Evolutionary conservation across 1,140 invertebrate genomes (phyloP).

Genomic region (Eciton burchellii): DNA sequence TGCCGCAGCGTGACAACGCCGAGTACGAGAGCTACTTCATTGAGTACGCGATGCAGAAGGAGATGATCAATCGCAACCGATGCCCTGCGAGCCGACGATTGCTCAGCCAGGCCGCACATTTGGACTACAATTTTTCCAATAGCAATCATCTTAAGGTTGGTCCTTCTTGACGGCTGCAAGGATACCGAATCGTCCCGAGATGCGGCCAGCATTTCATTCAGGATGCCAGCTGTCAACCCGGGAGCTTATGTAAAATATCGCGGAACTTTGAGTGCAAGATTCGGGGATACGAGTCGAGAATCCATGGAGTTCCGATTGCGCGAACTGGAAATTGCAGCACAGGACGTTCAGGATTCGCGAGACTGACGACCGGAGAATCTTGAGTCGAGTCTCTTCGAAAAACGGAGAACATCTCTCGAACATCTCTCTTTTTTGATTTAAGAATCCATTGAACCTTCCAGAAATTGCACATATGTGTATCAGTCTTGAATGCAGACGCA

Average conservation of each 20-base stretch:
- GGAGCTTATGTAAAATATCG: not conserved
- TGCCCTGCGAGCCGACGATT: slow-evolving; percentile 78
- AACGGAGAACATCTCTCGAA: not conserved
- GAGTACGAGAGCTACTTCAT: slow-evolving; percentile 81
- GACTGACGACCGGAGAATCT: not conserved
- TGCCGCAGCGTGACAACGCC: slow-evolving; percentile 73
- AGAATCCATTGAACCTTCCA: not conserved
- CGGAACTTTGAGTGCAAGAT: not conserved
- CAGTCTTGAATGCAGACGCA: not conserved
- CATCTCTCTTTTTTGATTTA: slow-evolving; percentile 6
- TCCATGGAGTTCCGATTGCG: not conserved
- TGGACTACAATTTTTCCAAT: slow-evolving; percentile 75
- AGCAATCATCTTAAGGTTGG: slow-evolving; percentile 78
- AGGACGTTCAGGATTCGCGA: not conserved
- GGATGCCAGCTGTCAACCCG: not conserved
- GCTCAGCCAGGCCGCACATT: slow-evolving; percentile 76
- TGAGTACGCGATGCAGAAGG: slow-evolving; percentile 81
- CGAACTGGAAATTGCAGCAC: not conserved
- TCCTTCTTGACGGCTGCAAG: slow-evolving; percentile 54
- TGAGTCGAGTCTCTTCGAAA: not conserved
- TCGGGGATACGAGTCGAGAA: not conserved
- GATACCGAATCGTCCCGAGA: not conserved
- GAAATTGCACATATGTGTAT: not conserved
- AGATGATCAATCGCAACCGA: slow-evolving; percentile 82
- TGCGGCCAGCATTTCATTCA: not conserved